phyloP scores from a whole-genome alignment of 2,888 invertebrate species.

The Saturnia japonica region DNA sequence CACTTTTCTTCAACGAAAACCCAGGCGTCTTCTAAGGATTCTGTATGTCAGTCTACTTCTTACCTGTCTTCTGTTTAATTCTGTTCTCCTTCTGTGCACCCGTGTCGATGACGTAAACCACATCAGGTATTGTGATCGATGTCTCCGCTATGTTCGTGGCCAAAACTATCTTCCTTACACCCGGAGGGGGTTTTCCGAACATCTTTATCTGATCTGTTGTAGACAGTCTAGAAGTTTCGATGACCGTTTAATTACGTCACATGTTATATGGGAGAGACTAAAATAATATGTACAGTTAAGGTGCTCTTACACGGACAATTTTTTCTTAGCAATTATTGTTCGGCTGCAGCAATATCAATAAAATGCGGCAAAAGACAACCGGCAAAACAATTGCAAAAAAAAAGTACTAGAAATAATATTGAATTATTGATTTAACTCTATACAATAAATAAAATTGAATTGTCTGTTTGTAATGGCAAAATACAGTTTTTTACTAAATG shows the following conservation, averaged over 20 bases:
- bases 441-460: too few relatives aligned
- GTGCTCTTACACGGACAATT: too few relatives aligned
- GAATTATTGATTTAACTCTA: too few relatives aligned
- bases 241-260: not conserved
- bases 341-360: too few relatives aligned
- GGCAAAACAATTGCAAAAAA: too few relatives aligned
- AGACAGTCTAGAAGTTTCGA: conserved; percentile 63
- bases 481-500: too few relatives aligned
- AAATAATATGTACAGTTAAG: too few relatives aligned
- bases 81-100: conserved; percentile 83
- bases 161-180: conserved; percentile 85
- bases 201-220: conserved; percentile 82
- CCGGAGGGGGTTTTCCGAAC: conserved; percentile 74
- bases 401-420: too few relatives aligned
- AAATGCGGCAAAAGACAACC: too few relatives aligned
- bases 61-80: conserved; percentile 76
- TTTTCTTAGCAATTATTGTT: too few relatives aligned
- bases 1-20: not conserved
- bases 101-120: conserved; percentile 85
- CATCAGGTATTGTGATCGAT: conserved; percentile 87
- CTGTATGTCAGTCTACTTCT: not conserved
- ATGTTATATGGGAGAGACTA: too few relatives aligned
- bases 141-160: conserved; percentile 88
- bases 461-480: too few relatives aligned
- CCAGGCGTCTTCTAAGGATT: not conserved